Conservation (phyloP, 2,113 vertebrate genomes). For the Cnemophilus loriae region DNA sequence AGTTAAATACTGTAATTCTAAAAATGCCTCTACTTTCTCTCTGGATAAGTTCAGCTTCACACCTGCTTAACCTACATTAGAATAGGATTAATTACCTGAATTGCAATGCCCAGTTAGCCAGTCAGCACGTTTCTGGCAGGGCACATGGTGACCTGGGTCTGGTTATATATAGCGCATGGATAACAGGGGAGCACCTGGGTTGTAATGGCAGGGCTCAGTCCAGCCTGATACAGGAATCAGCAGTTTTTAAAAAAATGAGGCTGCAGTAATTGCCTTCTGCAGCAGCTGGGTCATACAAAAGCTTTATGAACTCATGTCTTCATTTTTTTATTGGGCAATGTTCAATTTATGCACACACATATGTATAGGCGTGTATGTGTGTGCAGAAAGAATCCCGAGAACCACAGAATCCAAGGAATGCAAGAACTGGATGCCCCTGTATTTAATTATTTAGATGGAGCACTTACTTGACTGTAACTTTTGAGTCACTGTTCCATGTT, state of each 20-base stretch:
- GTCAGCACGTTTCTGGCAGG: constrained; percentile 72
- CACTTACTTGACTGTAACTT: background rate
- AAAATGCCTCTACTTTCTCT: constrained; percentile 61
- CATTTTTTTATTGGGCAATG: background rate
- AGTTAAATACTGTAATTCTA: constrained; percentile 48
- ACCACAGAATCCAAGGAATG: background rate
- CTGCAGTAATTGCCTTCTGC: background rate
- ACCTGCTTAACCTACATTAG: constrained; percentile 80
- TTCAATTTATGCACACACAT: background rate
- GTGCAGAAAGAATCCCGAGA: background rate
- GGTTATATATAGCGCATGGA: constrained; percentile 1
- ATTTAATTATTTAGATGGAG: background rate
- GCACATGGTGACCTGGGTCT: constrained; percentile 64
- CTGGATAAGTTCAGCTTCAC: constrained; percentile 52
- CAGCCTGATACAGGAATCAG: constrained; percentile 40
- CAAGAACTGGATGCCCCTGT: background rate
- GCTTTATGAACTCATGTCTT: background rate
- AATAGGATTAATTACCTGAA: constrained; percentile 79
- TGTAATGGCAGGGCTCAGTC: constrained; percentile 7
- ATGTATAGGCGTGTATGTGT: too few species aligned
- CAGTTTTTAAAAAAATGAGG: constrained; percentile 50
- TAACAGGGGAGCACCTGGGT: constrained; percentile 46
- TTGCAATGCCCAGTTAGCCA: constrained; percentile 34
- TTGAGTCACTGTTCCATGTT: background rate
- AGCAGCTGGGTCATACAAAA: background rate